Evolutionary conservation across 2,113 vertebrate species (phyloP), one percentile per base, ranked within the genome.

Genomic region (Brachyhypopomus gauderio): DNA sequence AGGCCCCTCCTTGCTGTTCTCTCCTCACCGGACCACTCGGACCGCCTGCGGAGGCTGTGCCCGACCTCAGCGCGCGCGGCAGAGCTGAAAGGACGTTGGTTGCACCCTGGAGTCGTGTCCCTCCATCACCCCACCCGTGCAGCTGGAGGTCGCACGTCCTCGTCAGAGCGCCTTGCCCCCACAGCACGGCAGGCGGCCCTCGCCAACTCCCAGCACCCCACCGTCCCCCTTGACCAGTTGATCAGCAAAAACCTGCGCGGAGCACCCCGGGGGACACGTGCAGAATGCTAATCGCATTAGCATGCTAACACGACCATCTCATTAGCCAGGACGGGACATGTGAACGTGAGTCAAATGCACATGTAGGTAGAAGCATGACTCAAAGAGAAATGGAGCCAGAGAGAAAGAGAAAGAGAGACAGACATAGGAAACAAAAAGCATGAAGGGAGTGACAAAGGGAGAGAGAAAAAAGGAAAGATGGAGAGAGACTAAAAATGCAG

Each of bases 201-300:
- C 45, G 8, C 45, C 45, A 11, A 48, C 9, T 48, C 4, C 12
- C 12, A 8, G 12, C 14, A 52, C 45, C 45, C 45, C 12, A 14
- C 2, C 45, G 45, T 52, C 19, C 60, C 78, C 72, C 60, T 20
- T 48, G 17, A 55, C 72, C 73, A 19, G 12, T n/a, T 27, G 55
- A 82, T 91, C 91, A 89, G 87, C 85, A 87, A 88, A 90, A 88
- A 85, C 87, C 79, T 82, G 76, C 84, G 55, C 11, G 75, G 80
- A 87, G 89, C 75, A 48, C 36, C 75, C 77, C 91, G 87, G 75
- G 41, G 5, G 90, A 87, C 87, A 85, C 81, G 12, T 66, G 9
- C 34, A 79, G 83, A 80, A 83, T 82, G 88, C 84, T 87, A 86
- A 86, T 55, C 60, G 77, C 79, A 85, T 86, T 88, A 86, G 77